Evolutionary conservation across 2,113 vertebrate genomes (phyloP).

Genomic region (Oenanthe melanoleuca): DNA sequence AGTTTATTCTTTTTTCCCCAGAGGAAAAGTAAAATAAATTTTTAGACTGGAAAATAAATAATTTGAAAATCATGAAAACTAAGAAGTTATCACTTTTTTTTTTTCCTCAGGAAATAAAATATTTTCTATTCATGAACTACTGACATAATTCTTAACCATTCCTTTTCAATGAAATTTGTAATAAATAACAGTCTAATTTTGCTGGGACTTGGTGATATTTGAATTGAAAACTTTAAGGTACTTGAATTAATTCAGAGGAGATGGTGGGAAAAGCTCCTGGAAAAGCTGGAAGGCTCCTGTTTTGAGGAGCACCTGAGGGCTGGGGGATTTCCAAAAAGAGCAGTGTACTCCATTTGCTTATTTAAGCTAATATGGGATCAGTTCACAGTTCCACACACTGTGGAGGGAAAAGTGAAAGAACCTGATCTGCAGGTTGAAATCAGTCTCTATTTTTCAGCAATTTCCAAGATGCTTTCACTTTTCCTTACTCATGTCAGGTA

Average conservation of each 20-base stretch:
- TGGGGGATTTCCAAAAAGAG: background rate
- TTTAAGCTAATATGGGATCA: no score
- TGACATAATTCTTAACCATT: background rate
- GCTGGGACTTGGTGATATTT: background rate
- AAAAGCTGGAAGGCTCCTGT: background rate
- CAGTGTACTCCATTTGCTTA: background rate
- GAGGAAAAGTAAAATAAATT: background rate
- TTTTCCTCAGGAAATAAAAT: background rate
- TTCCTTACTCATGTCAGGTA: background rate
- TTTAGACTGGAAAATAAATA: background rate
- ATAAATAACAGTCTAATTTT: background rate
- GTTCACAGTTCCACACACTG: background rate
- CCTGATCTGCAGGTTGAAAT: background rate
- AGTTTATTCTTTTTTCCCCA: fast-evolving
- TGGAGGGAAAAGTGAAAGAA: background rate
- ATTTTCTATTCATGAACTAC: background rate
- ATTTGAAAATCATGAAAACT: background rate
- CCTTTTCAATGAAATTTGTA: background rate
- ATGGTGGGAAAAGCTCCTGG: background rate
- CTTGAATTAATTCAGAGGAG: background rate
- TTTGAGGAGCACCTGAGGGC: background rate
- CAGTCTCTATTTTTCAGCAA: background rate
- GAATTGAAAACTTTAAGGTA: background rate
- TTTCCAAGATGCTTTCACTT: background rate
- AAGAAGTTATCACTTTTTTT: background rate